Evolutionary conservation across 2,888 invertebrate species (phyloP), one percentile per base, ranked within the genome.

Genomic region (Miltochrista miniata): DNA sequence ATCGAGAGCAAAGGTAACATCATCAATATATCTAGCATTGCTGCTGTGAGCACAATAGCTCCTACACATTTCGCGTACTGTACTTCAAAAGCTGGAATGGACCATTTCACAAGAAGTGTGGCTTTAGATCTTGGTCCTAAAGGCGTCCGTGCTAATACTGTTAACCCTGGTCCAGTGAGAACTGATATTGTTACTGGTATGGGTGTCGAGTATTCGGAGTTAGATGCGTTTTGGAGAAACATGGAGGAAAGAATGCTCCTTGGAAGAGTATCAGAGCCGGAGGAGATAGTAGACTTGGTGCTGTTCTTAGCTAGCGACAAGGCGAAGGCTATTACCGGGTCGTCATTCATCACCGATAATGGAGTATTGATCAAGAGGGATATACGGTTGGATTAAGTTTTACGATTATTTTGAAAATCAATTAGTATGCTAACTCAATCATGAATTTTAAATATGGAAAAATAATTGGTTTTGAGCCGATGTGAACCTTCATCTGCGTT

Each of bases 11-110:
- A 68, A 48, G 76, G 72, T 0, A 67, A 59, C 30, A 56, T 69
- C 13, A 40, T 68, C 4, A 71, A 71, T 7, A 43, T 67, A 4
- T 68, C 68, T 1, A 67, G 66, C 38, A 9, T 67, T 10, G 29
- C 49, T 1, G 55, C 36, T 8, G 49, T 47, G 0, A 37, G 5
- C 1, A 13, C 31, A 7, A 24, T 11, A 29, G 11, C 11, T 33
- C 2, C 38, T 3, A 33, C 13, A 24, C 7, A 47, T 52, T 52
- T 54, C n/a, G 38, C 69, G 0, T 96, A 96, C 72, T 87, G 89
- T 52, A 93, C 95, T 88, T 94, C 95, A 11, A 96, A 96, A 82
- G 90, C 95, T 29, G 95, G 95, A 1, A 66, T 96, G 11, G 95
- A 96, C 76, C 95, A 95, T 68, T 93, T 96, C 54, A 96, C 96